Evolutionary conservation across 2,113 vertebrate genomes (phyloP).

Genomic region (Xiphorhynchus elegans): DNA sequence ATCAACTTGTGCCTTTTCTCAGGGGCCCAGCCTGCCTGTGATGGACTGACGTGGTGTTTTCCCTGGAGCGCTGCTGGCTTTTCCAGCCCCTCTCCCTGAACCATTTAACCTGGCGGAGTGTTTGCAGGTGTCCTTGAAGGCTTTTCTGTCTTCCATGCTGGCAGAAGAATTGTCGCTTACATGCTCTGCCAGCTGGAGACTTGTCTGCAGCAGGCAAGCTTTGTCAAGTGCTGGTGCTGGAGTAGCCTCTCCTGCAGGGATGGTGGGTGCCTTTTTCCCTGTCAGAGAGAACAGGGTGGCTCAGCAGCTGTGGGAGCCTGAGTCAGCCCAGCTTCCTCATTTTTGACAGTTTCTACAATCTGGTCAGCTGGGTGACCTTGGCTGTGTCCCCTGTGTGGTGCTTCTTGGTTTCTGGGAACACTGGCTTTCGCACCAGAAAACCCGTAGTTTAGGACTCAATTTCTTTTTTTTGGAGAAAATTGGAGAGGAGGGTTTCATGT

Average conservation of each 20-base stretch:
- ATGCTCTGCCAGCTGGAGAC: not conserved
- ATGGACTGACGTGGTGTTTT: accelerated
- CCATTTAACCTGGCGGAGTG: not conserved
- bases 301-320: not conserved
- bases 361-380: not conserved
- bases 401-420: not conserved
- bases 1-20: constrained; percentile 30
- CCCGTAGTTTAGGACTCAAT: not conserved
- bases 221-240: not conserved
- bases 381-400: accelerated
- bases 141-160: not conserved
- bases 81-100: not conserved
- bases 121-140: not conserved
- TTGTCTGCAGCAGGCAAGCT: not conserved
- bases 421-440: not conserved
- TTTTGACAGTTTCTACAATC: not conserved
- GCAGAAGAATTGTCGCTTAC: not conserved
- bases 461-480: not conserved
- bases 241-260: not conserved
- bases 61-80: accelerated
- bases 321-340: not conserved
- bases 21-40: not conserved
- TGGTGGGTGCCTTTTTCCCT: not conserved
- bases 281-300: not conserved
- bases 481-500: not conserved